Conservation (phyloP, 2,113 vertebrate species). For the Stigmatopora argus region DNA sequence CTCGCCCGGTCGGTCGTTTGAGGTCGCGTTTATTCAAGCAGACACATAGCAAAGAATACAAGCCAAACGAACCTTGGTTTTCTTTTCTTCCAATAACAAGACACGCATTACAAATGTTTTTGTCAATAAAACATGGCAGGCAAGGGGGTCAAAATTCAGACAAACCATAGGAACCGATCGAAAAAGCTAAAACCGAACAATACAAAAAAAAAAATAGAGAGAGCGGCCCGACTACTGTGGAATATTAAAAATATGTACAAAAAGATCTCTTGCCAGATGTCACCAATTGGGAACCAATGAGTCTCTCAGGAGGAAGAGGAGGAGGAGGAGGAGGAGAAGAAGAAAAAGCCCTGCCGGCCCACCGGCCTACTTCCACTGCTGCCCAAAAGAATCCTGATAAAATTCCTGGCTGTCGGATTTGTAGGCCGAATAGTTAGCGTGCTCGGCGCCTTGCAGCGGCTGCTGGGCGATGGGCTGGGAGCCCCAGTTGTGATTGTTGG, state of each 20-base stretch:
- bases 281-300: conserved; percentile 83
- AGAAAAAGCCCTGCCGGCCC: conserved; percentile 42
- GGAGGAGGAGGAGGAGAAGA: conserved; percentile 31
- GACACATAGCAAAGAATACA: conserved; percentile 99
- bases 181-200: conserved; percentile 83
- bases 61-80: conserved; percentile 74
- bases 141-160: conserved; percentile 84
- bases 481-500: conserved; percentile 99
- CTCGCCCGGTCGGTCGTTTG: conserved; percentile 80
- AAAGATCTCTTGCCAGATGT: conserved; percentile 87
- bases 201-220: conserved; percentile 22
- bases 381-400: conserved; percentile 99
- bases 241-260: conserved; percentile 97
- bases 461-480: conserved; percentile 99
- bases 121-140: conserved; percentile 85
- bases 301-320: conserved; percentile 74
- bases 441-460: conserved; percentile 95
- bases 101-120: conserved; percentile 84
- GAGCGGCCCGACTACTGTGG: conserved; percentile 75
- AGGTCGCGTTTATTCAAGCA: conserved; percentile 98
- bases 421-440: conserved; percentile 97
- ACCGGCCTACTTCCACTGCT: conserved; percentile 96
- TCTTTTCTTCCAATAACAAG: conserved; percentile 59
- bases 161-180: conserved; percentile 85
- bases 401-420: conserved; percentile 99